Conservation (phyloP, 2,113 vertebrate genomes). For the Pituophis catenifer region DNA sequence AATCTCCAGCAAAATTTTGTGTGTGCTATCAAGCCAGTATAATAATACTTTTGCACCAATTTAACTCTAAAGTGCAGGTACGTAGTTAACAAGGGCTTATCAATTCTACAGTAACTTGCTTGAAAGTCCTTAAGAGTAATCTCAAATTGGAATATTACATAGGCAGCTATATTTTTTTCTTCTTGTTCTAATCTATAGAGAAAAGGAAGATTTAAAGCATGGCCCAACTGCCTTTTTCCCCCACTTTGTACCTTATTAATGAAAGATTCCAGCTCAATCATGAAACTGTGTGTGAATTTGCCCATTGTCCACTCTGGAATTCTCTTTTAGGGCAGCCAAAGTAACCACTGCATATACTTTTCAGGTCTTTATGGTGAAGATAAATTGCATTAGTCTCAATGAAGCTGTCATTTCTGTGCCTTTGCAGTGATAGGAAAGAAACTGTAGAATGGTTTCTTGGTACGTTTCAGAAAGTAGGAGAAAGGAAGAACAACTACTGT, state of each 20-base stretch:
- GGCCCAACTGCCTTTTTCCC: not conserved
- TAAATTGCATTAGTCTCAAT: not conserved
- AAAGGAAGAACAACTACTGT: rapidly evolving
- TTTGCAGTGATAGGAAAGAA: not conserved
- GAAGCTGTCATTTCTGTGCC: not conserved
- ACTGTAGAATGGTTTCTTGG: not conserved
- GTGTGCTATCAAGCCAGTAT: not conserved
- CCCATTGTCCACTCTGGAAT: not conserved
- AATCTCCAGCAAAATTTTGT: not conserved
- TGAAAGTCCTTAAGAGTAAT: not conserved
- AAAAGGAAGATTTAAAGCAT: not conserved
- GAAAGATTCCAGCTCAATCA: not conserved
- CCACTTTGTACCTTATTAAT: not conserved
- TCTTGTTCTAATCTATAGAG: not conserved
- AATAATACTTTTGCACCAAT: not conserved
- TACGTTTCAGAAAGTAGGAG: not conserved
- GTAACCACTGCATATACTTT: not conserved
- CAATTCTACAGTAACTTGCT: not conserved
- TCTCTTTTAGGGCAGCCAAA: not conserved
- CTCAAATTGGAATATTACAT: not conserved
- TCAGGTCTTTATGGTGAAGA: not conserved
- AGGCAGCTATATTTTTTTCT: not conserved
- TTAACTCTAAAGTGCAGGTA: not conserved
- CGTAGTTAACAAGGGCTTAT: not conserved
- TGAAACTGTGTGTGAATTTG: not conserved